Conservation (phyloP, 2,888 invertebrate genomes). For the Bugulina stolonifera region DNA sequence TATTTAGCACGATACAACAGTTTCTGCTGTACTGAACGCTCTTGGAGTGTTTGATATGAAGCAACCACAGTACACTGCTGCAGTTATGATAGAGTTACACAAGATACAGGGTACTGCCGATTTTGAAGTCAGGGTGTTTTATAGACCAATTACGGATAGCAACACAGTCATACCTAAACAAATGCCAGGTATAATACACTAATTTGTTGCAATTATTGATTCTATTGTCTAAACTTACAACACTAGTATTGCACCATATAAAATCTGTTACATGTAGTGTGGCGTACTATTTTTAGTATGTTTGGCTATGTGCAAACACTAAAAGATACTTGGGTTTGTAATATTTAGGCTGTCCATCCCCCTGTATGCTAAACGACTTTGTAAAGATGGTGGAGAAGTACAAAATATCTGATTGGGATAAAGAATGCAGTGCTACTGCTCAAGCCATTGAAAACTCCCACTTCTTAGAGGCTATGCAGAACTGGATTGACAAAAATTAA, state of each 20-base stretch:
- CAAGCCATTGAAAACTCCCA: too few species aligned
- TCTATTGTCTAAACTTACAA: too few species aligned
- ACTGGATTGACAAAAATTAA: too few species aligned
- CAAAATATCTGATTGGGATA: background rate
- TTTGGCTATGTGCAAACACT: too few species aligned
- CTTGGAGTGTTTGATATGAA: conserved; percentile 63
- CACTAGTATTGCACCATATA: too few species aligned
- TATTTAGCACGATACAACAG: conserved; percentile 65
- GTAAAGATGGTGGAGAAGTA: background rate
- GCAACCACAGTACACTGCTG: conserved; percentile 69
- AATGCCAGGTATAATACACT: background rate
- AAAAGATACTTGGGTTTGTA: too few species aligned
- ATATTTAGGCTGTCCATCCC: background rate
- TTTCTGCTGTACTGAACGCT: conserved; percentile 67
- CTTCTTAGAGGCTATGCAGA: too few species aligned
- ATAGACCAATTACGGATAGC: background rate
- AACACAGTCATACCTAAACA: background rate
- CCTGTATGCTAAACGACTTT: background rate
- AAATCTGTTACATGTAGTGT: too few species aligned
- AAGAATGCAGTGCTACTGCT: too few species aligned
- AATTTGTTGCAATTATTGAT: too few species aligned
- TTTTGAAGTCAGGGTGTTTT: conserved; percentile 7
- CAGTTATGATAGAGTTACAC: conserved; percentile 68
- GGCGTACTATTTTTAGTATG: too few species aligned
- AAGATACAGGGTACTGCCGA: conserved; percentile 29